These are phyloP conservation scores for Drosophila grimshawi DNA, from an alignment of 1,140 invertebrate genomes.

Conservation along the genomic window DNA sequence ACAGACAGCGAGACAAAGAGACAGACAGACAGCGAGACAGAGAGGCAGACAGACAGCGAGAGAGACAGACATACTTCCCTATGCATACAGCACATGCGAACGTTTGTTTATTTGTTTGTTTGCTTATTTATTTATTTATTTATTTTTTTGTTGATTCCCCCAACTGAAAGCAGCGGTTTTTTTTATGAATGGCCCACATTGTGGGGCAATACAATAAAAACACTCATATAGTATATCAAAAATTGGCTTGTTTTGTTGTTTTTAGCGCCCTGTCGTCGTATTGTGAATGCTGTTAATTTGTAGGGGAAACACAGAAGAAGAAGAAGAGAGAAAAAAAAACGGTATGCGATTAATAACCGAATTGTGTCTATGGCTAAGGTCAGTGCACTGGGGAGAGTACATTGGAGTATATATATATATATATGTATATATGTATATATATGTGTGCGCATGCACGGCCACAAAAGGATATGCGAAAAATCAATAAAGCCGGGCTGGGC, in stretches of 20 bases:
- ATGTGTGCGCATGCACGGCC: slow-evolving; percentile 66
- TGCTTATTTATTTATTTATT: not conserved
- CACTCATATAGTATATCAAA: slow-evolving; percentile 6
- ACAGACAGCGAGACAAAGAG: not conserved
- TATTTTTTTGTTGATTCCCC: not conserved
- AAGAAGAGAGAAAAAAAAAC: slow-evolving; percentile 17
- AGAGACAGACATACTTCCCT: not conserved
- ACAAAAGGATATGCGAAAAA: slow-evolving; percentile 68
- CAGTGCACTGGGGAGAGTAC: slow-evolving; percentile 62
- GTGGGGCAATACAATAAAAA: slow-evolving; percentile 36
- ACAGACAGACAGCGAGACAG: too few species aligned
- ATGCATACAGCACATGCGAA: slow-evolving; percentile 10
- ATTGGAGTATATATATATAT: not conserved
- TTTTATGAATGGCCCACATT: slow-evolving; percentile 78
- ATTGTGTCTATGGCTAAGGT: slow-evolving; percentile 72
- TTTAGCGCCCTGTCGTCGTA: slow-evolving; percentile 39
- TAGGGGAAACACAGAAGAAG: slow-evolving; percentile 43
- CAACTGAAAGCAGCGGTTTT: slow-evolving; percentile 20
- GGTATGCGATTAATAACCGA: slow-evolving; percentile 23
- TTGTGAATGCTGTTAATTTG: slow-evolving; percentile 65
- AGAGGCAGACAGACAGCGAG: too few species aligned
- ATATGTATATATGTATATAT: slow-evolving; percentile 11
- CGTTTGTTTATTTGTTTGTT: slow-evolving; percentile 42
- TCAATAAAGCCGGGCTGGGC: slow-evolving; percentile 67
- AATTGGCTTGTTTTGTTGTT: slow-evolving; percentile 63